Base-by-base conservation (phyloP, 2,113 vertebrate species). In the Nansenia antarctica region DNA sequence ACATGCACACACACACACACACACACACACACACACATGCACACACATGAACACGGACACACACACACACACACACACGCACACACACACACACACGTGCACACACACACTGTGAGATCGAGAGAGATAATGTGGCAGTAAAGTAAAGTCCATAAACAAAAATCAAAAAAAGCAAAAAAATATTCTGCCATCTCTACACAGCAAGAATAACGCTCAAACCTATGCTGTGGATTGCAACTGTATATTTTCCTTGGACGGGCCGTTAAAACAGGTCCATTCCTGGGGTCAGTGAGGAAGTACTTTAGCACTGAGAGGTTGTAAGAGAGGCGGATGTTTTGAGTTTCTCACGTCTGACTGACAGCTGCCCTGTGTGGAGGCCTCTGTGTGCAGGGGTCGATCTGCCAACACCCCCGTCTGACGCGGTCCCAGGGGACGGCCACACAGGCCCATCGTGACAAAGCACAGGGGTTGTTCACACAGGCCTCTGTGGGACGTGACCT, bases 401-500 rank as follows among this genome's bases (percentile, higher is more conserved):
- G 85, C 80, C 82, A 82, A 86, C 87, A 79, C 73, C 68, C n/a
- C 73, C 82, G 83, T 76, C 75, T 76, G 75, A 89, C 59, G 76
- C 81, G 45, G 61, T 81, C 84, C 82, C 81, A 9, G 63, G 82
- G 78, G 85, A 35, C 54, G 53, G 77, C 62, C 74, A 74, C 82
- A 54, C 64, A 39, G 73, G 78, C 74, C 75, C 62, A 65, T 76
- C 67, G 37, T 69, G 82, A 80, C 76, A 80, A 78, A 80, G 74
- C 80, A 73, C 80, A 58, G 78, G 82, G 80, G 77, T 73, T 80
- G 79, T 83, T 85, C 63, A 67, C 78, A 78, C 78, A 73, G 87
- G 26, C 73, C 60, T 52, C 31, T 1, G 31, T 37, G 83, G 86
- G 84, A 84, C 81, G 65, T 77, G 86, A 90, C 87, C 91, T 93